Evolutionary conservation across 2,113 vertebrate species (phyloP), one percentile per base, ranked within the genome.

Genomic region (Lipophrys pholis): DNA sequence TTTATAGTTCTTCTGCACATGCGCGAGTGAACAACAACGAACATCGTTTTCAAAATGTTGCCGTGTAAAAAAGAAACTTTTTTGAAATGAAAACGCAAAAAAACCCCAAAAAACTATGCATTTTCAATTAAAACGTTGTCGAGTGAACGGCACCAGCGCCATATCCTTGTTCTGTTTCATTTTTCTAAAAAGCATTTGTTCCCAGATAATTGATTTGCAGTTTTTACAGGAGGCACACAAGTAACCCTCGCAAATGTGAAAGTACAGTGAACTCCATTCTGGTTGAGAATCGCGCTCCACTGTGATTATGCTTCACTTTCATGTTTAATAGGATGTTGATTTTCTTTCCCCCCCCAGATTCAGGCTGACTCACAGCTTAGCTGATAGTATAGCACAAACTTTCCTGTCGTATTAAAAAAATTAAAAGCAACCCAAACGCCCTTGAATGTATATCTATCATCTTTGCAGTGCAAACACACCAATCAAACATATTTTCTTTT

Each of bases 401-500:
- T 69, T 45, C n/a, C n/a, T n/a, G n/a, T n/a, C n/a, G 30, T 16
- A 49, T 10, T 51, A 14, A 46, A 46, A 46, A n/a, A 15, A 40
- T 6, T 43, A 59, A 51, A 17, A 3, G 14, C 8, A 53, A 52
- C 3, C 35, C 1, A 41, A 41, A 12, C n/a, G 7, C 5, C 11
- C 52, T 41, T 39, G n/a, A 58, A 35, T 67, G 6, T 46, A 15
- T 42, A 38, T 77, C 46, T 45, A 30, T 75, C 56, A 53, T 73
- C 49, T 69, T 62, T 63, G 39, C 58, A 66, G 56, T 17, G 38
- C 69, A 70, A 70, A 61, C 57, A 79, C 63, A 56, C 42, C 67
- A 76, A 83, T 87, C 83, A 74, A 52, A 74, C 59, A n/a, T 30
- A 60, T 30, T 2, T n/a, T n/a, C 56, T 71, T 80, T 55, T 62